Percentiles rank a stretch among this genome's conserved stretches.
Conservation (phyloP, 1,140 invertebrate genomes). For the Brachionus manjavacas region DNA sequence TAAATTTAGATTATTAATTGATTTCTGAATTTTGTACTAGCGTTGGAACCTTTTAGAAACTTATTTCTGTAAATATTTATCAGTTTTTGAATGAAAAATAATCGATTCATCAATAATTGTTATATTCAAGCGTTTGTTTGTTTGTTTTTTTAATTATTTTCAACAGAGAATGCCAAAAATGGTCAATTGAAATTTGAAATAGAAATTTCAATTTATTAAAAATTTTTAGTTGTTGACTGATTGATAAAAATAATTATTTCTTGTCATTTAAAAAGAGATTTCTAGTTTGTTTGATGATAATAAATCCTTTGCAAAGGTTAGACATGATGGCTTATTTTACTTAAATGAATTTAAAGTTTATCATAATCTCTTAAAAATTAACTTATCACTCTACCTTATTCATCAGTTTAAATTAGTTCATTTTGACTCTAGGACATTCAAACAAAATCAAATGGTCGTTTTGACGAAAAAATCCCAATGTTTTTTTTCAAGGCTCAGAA, state of each 20-base stretch:
- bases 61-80: constrained; percentile 7
- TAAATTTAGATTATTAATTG: not conserved
- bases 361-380: too few relatives aligned
- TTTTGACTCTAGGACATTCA: too few relatives aligned
- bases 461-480: too few relatives aligned
- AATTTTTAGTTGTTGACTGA: not conserved
- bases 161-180: not conserved
- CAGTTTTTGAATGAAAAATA: not conserved
- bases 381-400: too few relatives aligned
- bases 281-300: too few relatives aligned
- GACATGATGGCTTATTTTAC: too few relatives aligned
- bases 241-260: not conserved
- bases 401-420: too few relatives aligned
- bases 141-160: not conserved
- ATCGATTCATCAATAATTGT: not conserved
- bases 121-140: not conserved
- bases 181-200: not conserved
- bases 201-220: not conserved
- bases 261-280: not conserved
- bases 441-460: too few relatives aligned
- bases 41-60: not conserved
- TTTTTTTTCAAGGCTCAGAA: too few relatives aligned
- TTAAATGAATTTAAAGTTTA: too few relatives aligned
- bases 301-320: too few relatives aligned
- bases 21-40: not conserved